Conservation (phyloP, 2,113 vertebrate genomes). For the Speoplatyrhinus poulsoni region DNA sequence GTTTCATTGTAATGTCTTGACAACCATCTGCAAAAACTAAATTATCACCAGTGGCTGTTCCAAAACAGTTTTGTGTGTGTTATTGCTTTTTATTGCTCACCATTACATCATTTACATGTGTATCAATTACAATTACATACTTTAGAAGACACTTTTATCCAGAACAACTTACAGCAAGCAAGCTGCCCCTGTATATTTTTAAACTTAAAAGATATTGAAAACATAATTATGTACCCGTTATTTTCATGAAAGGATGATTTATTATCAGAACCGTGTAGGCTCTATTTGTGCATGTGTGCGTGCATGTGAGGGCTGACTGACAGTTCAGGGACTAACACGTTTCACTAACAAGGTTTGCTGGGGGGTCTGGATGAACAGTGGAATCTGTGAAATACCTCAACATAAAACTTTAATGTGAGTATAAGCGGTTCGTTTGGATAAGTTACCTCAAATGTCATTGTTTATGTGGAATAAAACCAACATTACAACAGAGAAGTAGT, state of each 20-base stretch:
- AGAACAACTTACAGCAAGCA: too few relatives aligned
- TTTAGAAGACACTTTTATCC: too few relatives aligned
- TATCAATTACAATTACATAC: constrained; percentile 12
- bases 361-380: not conserved
- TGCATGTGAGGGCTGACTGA: not conserved
- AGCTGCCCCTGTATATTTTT: too few relatives aligned
- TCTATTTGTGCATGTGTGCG: not conserved
- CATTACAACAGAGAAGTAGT: not conserved
- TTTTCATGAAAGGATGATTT: too few relatives aligned
- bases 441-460: not conserved
- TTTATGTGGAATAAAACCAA: not conserved
- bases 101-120: constrained; percentile 49
- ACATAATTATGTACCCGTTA: too few relatives aligned
- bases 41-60: constrained; percentile 15
- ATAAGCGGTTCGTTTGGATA: constrained; percentile 11
- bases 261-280: too few relatives aligned
- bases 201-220: too few relatives aligned
- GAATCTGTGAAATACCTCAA: constrained; percentile 16
- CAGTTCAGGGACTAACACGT: not conserved
- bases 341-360: not conserved
- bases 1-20: constrained; percentile 17
- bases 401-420: constrained; percentile 41
- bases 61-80: constrained; percentile 31
- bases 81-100: constrained; percentile 39
- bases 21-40: constrained; percentile 17